Conservation (phyloP, 92 coral and sea anemone genomes). For the Epizoanthus ramosus region DNA sequence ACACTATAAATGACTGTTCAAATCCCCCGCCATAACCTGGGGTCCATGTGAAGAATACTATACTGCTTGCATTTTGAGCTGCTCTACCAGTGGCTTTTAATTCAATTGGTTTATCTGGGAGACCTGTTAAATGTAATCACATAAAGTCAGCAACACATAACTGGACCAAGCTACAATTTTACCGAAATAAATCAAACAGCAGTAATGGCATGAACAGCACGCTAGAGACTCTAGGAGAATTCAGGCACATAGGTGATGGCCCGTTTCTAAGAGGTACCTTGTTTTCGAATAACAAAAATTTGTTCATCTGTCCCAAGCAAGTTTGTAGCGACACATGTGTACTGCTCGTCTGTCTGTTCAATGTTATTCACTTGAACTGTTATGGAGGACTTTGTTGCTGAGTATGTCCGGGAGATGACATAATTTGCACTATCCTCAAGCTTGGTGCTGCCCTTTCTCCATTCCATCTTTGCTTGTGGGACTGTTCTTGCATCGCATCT, state of each 20-base stretch:
- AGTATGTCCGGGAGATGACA: neutral
- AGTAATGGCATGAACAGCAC: too few species aligned
- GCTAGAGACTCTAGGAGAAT: too few species aligned
- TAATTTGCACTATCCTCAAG: neutral
- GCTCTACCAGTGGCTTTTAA: constrained; percentile 42
- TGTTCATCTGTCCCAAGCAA: constrained; percentile 71
- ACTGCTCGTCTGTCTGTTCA: constrained; percentile 50
- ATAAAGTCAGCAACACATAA: too few species aligned
- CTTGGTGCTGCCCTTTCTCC: constrained; percentile 6
- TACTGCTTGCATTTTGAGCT: constrained; percentile 52
- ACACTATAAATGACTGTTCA: constrained; percentile 59
- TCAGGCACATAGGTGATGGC: too few species aligned
- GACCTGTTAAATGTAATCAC: constrained; percentile 38
- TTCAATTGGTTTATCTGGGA: constrained; percentile 74
- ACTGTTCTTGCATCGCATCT: constrained; percentile 4
- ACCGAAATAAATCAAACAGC: too few species aligned
- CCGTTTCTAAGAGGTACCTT: constrained; percentile 51
- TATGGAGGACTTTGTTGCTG: neutral
- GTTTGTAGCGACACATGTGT: constrained; percentile 77
- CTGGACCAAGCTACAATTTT: too few species aligned
- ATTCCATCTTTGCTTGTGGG: constrained; percentile 23
- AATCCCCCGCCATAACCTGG: constrained; percentile 82
- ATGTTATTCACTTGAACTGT: neutral
- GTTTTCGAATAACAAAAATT: constrained; percentile 70
- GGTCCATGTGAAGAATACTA: constrained; percentile 75